Conservation (phyloP, 1,140 invertebrate genomes). For the Agrilus planipennis region DNA sequence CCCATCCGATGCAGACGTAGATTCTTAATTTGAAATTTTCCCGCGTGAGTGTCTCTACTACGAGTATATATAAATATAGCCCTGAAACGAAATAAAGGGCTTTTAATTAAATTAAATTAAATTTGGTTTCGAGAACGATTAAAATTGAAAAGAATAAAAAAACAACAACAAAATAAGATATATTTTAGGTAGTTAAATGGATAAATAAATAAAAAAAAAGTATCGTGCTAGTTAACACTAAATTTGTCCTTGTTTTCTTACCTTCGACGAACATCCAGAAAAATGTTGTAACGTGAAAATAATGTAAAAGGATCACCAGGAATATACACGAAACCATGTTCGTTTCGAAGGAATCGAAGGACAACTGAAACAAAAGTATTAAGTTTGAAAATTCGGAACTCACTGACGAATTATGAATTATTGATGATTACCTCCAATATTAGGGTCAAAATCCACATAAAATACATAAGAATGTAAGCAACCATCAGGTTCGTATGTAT, state of each 20-base stretch:
- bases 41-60: slow-evolving; percentile 83
- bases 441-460: slow-evolving; percentile 66
- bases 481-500: slow-evolving; percentile 84
- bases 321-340: slow-evolving; percentile 52
- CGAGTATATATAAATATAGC: slow-evolving; percentile 84
- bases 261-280: slow-evolving; percentile 98
- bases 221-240: too few species aligned
- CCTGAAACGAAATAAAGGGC: slow-evolving; percentile 44
- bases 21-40: slow-evolving; percentile 80
- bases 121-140: too few species aligned
- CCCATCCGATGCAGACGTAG: slow-evolving; percentile 84
- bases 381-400: background rate
- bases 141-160: too few species aligned
- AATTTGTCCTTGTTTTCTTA: too few species aligned
- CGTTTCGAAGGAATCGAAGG: background rate
- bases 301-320: slow-evolving; percentile 65
- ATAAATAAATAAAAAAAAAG: too few species aligned
- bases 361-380: background rate
- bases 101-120: slow-evolving; percentile 10
- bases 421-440: slow-evolving; percentile 43
- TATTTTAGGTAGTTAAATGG: too few species aligned
- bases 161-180: too few species aligned
- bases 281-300: slow-evolving; percentile 84
- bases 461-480: slow-evolving; percentile 65
- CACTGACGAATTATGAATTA: background rate